phyloP scores from a whole-genome alignment of 2,113 vertebrate species.

The Macrotus californicus region DNA sequence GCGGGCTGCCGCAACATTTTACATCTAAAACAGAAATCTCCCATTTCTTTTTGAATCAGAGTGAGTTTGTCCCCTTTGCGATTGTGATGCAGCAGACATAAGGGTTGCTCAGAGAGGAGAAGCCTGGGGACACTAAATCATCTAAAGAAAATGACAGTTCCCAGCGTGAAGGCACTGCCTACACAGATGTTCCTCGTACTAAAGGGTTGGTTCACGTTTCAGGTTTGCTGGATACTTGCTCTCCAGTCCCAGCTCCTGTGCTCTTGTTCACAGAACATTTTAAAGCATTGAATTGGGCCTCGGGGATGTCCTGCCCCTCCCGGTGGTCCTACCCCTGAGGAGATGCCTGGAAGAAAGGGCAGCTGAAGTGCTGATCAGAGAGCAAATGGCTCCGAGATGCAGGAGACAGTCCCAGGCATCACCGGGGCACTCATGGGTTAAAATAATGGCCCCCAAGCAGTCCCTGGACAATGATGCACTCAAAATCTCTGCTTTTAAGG shows the following conservation, averaged over 20 bases:
- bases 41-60: background rate
- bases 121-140: background rate
- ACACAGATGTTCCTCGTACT: fast-evolving
- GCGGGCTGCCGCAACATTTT: conserved; percentile 40
- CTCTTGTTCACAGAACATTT: no score
- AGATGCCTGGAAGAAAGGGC: background rate
- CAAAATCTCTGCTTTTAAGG: background rate
- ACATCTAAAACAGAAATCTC: background rate
- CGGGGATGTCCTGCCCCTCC: background rate
- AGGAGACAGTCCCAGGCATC: fast-evolving
- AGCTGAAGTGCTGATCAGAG: no score
- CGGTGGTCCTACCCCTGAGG: fast-evolving
- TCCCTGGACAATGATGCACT: fast-evolving
- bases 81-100: background rate
- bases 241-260: background rate
- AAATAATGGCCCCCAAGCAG: background rate
- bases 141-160: fast-evolving
- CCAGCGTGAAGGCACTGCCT: fast-evolving
- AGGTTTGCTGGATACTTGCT: fast-evolving
- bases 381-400: fast-evolving
- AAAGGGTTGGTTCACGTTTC: fast-evolving
- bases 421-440: background rate
- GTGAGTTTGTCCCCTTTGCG: background rate
- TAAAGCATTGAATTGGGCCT: background rate
- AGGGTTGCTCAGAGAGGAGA: conserved; percentile 34